Base-by-base conservation (phyloP, 2,888 invertebrate species). In the Unio delphinus region DNA sequence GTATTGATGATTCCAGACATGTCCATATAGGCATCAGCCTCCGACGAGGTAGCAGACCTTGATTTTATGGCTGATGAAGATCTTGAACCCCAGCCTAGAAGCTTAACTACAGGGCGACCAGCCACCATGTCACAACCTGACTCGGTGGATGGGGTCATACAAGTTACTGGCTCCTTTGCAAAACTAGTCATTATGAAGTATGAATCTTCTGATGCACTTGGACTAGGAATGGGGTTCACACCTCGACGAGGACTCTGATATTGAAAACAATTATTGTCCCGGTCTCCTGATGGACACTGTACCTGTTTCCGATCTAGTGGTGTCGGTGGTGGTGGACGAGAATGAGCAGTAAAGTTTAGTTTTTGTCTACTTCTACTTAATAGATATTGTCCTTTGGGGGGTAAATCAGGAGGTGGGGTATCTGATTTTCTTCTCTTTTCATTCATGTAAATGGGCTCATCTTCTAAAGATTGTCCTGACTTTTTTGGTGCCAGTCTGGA, bases 341-440 rank as follows among this genome's bases (percentile, higher is more conserved):
- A 67, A 8, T 68, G 70, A 26, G 68, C 61, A 69, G 45, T 70
- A 18, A 72, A n/a, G 1, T 34, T 55, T 11, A 62, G 60, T 34
- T 69, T 75, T 58, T 70, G 73, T 56, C 69, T 78, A 34, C 66
- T 71, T 69, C 79, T 83, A n/a, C 69, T 76, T 26, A 79, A 68
- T 6, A 86, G 71, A 28, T 75, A 79, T 66, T 85, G 85, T 62
- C 86, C 87, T 73, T 87, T 87, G 6, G 87, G 87, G 15, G 87
- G 87, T 23, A 87, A 72, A 65, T 80, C 83, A 57, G 87, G 86
- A 8, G 85, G 86, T 18, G 82, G 80, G 7, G 79, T 77, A 57
- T 79, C 75, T 30, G 65, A 68, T 61, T 65, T 76, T 34, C 64
- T 73, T 6, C 74, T 64, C 55, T 71, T 74, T 28, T 82, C 78